These are phyloP conservation scores for Macrostomum lignano DNA, from an alignment of 1,140 invertebrate genomes.

Conservation along the genomic window DNA sequence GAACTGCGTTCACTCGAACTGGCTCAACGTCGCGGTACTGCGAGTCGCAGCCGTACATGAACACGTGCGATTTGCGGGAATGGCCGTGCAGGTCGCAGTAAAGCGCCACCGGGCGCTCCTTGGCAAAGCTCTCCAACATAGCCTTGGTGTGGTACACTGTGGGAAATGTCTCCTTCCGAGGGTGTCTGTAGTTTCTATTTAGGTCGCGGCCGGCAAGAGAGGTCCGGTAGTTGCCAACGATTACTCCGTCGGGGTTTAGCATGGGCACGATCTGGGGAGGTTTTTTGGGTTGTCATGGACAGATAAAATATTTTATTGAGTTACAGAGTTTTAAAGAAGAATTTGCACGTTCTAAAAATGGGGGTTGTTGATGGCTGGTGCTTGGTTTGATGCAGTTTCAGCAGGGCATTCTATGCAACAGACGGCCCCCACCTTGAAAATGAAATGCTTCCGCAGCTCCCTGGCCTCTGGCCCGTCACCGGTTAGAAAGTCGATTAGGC, in stretches of 20 bases:
- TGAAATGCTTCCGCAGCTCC: slow-evolving; percentile 24
- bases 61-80: slow-evolving; percentile 26
- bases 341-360: slow-evolving; percentile 3
- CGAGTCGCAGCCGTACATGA: slow-evolving; percentile 34
- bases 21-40: not conserved
- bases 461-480: slow-evolving; percentile 20
- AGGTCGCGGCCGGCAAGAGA: slow-evolving; percentile 25
- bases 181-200: slow-evolving; percentile 25
- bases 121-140: slow-evolving; percentile 36
- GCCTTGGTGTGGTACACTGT: not conserved
- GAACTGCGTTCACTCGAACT: slow-evolving; percentile 58
- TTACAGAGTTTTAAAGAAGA: not conserved
- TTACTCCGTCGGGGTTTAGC: slow-evolving; percentile 29
- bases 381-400: no score
- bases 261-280: slow-evolving; percentile 28
- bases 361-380: no score
- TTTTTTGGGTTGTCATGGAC: no score
- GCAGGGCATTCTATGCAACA: no score
- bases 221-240: slow-evolving; percentile 28
- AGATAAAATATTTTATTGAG: no score
- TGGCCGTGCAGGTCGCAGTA: slow-evolving; percentile 30
- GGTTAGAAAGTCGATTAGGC: slow-evolving; percentile 23
- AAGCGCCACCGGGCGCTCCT: slow-evolving; percentile 43
- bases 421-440: slow-evolving; percentile 26
- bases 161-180: not conserved